These are phyloP conservation scores for Diuraphis noxia DNA, from an alignment of 1,140 invertebrate genomes.

Conservation along the genomic window DNA sequence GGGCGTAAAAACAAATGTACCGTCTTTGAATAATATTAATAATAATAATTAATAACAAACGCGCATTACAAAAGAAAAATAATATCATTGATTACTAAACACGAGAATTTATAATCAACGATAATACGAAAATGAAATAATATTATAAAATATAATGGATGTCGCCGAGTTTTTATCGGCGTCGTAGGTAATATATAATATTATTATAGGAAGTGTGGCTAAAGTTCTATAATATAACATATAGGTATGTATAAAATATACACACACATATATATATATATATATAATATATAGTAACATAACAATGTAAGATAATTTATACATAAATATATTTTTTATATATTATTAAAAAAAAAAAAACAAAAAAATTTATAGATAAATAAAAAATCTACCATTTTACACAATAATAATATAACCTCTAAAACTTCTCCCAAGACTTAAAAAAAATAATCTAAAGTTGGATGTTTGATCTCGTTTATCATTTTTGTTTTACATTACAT, in stretches of 20 bases:
- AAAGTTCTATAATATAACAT: neutral
- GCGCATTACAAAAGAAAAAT: neutral
- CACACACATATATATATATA: neutral
- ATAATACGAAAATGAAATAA: neutral
- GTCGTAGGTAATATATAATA: constrained; percentile 6
- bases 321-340: constrained; percentile 26
- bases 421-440: constrained; percentile 4
- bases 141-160: too few species aligned
- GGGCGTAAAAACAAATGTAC: constrained; percentile 16
- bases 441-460: neutral
- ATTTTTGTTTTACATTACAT: neutral
- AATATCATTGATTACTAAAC: too few species aligned
- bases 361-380: neutral
- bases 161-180: neutral
- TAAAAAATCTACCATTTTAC: constrained; percentile 10
- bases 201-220: constrained; percentile 28
- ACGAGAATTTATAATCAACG: too few species aligned
- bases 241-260: neutral
- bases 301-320: constrained; percentile 39
- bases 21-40: constrained; percentile 10
- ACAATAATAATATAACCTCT: neutral
- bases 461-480: constrained; percentile 13
- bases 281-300: constrained; percentile 26
- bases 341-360: constrained; percentile 36
- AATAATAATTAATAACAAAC: constrained; percentile 13